Conservation (phyloP, 2,797 vertebrate genomes). For the Merluccius polli region DNA sequence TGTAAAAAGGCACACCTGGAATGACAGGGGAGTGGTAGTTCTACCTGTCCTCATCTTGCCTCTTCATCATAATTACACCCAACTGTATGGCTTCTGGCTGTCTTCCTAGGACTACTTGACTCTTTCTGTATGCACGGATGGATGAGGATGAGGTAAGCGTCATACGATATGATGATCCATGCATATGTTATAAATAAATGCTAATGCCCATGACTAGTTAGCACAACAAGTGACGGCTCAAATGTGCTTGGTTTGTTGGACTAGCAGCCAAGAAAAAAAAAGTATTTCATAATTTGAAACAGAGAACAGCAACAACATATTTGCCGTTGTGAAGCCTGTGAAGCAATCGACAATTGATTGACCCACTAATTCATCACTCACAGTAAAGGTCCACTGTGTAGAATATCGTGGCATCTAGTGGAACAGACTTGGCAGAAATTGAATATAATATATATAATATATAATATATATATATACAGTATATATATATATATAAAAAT, state of each 20-base stretch:
- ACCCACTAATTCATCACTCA: background rate
- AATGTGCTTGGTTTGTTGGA: background rate
- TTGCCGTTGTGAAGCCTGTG: background rate
- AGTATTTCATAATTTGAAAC: too few species aligned
- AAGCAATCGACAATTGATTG: background rate
- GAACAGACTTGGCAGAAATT: too few species aligned
- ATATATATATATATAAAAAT: too few species aligned
- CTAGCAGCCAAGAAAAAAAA: too few species aligned
- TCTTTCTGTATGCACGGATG: background rate
- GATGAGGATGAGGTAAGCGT: background rate
- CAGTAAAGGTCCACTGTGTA: too few species aligned
- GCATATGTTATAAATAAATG: background rate
- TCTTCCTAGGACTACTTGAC: background rate
- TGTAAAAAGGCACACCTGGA: conserved; percentile 1
- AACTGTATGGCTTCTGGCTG: background rate
- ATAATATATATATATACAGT: too few species aligned
- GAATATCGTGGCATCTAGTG: too few species aligned
- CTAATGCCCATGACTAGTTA: background rate
- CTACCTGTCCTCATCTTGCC: background rate
- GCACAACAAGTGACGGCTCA: background rate
- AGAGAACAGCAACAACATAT: background rate
- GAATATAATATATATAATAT: too few species aligned
- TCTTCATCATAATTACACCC: background rate
- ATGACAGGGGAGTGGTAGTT: background rate
- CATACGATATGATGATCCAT: background rate